phyloP scores from a whole-genome alignment of 2,113 vertebrate genomes.

The Taurulus bubalis region DNA sequence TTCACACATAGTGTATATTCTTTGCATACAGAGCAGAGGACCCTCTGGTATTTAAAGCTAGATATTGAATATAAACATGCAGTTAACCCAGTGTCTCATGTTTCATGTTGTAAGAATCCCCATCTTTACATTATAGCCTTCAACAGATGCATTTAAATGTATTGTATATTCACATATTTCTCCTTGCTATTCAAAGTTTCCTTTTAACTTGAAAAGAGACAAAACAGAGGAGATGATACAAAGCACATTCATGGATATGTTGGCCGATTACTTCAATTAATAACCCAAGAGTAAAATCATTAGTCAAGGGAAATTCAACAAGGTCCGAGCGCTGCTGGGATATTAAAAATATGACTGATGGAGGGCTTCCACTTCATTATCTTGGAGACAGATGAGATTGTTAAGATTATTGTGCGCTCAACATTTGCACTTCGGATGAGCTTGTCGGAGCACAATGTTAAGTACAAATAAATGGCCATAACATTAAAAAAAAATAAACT shows the following conservation, averaged over 20 bases:
- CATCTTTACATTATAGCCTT: background rate
- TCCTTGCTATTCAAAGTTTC: conserved; percentile 7
- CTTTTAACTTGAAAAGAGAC: conserved; percentile 12
- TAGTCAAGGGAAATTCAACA: conserved; percentile 69
- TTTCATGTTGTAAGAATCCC: background rate
- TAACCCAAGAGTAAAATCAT: conserved; percentile 67
- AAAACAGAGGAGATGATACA: conserved; percentile 7
- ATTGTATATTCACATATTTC: background rate
- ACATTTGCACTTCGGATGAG: conserved; percentile 14
- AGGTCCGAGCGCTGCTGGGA: conserved; percentile 29
- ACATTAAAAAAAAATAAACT: background rate
- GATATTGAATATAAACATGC: background rate
- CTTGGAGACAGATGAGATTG: conserved; percentile 47
- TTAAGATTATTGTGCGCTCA: conserved; percentile 48
- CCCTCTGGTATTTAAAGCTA: background rate
- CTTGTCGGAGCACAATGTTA: conserved; percentile 1
- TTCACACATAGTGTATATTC: no score
- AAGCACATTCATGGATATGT: conserved; percentile 53
- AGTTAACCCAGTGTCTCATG: background rate
- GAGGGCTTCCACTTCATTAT: conserved; percentile 76
- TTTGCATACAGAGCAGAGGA: background rate
- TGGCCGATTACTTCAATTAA: conserved; percentile 78
- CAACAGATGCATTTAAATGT: background rate
- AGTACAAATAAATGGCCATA: background rate
- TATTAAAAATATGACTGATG: conserved; percentile 73